phyloP scores from a whole-genome alignment of 2,797 vertebrate genomes.

The Amniataba percoides region DNA sequence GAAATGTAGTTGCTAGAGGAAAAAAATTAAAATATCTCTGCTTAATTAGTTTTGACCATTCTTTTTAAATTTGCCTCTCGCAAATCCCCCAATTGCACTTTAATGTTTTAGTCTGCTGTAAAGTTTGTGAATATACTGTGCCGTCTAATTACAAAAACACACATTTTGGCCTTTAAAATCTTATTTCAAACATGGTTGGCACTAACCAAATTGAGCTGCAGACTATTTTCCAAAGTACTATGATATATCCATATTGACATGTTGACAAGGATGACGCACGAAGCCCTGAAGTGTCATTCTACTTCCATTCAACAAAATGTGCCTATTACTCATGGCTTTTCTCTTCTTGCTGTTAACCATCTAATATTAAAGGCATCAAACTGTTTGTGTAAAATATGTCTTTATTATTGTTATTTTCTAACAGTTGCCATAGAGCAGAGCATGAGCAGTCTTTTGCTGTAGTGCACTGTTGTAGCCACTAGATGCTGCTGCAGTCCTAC shows the following conservation, averaged over 20 bases:
- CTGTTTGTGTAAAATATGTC: neutral
- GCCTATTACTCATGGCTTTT: slow-evolving; percentile 10
- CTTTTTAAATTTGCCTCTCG: neutral
- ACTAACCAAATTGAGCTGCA: neutral
- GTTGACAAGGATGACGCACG: slow-evolving; percentile 26
- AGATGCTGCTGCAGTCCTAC: slow-evolving; percentile 61
- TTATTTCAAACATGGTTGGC: neutral
- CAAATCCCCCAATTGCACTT: neutral
- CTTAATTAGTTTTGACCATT: neutral
- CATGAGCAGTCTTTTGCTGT: slow-evolving; percentile 4
- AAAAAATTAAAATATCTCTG: neutral
- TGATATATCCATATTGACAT: neutral
- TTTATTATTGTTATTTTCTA: neutral
- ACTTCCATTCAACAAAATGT: slow-evolving; percentile 21
- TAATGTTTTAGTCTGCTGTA: neutral
- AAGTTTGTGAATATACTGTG: neutral
- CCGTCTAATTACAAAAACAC: neutral
- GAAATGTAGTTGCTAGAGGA: neutral
- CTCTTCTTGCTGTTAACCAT: slow-evolving; percentile 33
- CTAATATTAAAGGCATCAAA: slow-evolving; percentile 11
- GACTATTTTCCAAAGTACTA: neutral
- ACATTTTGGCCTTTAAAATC: neutral
- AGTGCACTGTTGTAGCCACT: slow-evolving; percentile 60
- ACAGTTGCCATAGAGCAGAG: neutral
- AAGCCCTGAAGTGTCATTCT: slow-evolving; percentile 33